A percentile compares a stretch with the other conserved stretches of the same genome.
Evolutionary conservation across 1,140 invertebrate genomes (phyloP).

Genomic region (Bombus breviceps): DNA sequence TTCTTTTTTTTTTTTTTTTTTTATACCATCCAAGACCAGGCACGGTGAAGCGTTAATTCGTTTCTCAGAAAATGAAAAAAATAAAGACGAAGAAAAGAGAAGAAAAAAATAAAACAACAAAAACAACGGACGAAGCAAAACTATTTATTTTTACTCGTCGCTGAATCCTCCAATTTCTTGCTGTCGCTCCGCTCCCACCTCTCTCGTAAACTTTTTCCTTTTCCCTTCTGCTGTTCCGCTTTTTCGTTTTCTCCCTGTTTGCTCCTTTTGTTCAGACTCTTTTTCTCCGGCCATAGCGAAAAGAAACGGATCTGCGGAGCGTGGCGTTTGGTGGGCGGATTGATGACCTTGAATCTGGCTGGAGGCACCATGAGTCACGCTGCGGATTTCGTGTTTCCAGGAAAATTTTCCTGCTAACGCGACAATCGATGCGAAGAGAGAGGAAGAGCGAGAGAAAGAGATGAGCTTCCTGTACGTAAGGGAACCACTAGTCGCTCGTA

Average conservation of each 20-base stretch:
- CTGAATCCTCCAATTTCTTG: neutral
- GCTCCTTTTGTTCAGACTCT: neutral
- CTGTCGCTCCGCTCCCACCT: neutral
- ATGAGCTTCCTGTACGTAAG: slow-evolving; percentile 48
- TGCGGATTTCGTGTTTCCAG: slow-evolving; percentile 55
- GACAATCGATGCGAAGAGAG: slow-evolving; percentile 53
- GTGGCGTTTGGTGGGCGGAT: slow-evolving; percentile 53
- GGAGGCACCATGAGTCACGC: slow-evolving; percentile 54
- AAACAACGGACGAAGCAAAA: neutral
- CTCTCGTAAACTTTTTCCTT: neutral
- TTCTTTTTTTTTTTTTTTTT: too few species aligned
- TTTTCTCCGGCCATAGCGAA: too few species aligned
- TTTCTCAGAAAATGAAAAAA: neutral
- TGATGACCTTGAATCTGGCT: slow-evolving; percentile 63
- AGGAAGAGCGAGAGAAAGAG: neutral
- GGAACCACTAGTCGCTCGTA: slow-evolving; percentile 18
- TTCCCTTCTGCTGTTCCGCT: neutral
- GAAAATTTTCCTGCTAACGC: slow-evolving; percentile 59
- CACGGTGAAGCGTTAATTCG: neutral
- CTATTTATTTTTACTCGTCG: neutral
- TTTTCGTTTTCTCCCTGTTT: neutral
- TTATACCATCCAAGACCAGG: too few species aligned
- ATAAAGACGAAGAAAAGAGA: neutral
- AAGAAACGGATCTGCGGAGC: neutral
- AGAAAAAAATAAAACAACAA: neutral